Percentiles rank a stretch among this genome's conserved stretches.
These are phyloP conservation scores for Sus scrofa DNA, from an alignment of 2,113 vertebrate genomes.

Conservation along the genomic window DNA sequence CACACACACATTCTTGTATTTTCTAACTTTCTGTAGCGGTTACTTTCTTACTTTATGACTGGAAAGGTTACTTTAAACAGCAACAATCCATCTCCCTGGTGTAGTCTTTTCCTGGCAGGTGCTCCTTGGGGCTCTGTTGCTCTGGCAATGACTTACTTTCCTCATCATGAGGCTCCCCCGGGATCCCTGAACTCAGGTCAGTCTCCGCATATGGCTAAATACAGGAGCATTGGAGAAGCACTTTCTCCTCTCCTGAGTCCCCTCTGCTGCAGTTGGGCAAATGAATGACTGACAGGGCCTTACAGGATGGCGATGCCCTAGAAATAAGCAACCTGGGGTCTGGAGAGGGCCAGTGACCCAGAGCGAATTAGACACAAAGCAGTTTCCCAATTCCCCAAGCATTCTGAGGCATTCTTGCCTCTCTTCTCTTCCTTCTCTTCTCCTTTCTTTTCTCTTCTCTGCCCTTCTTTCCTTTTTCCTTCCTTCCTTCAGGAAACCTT, in stretches of 20 bases:
- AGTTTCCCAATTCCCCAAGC: not conserved
- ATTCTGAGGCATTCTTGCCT: too few species aligned
- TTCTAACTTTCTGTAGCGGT: not conserved
- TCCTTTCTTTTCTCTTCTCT: too few species aligned
- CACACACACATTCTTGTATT: not conserved
- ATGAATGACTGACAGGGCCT: not conserved
- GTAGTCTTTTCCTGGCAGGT: not conserved
- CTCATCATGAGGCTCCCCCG: not conserved
- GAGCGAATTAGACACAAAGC: not conserved
- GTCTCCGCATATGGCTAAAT: not conserved
- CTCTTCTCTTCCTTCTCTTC: not conserved
- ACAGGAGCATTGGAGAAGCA: not conserved
- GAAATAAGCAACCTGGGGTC: not conserved
- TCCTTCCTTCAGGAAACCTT: not conserved
- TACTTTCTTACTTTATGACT: conserved; percentile 10
- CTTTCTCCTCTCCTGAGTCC: not conserved
- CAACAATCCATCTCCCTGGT: not conserved
- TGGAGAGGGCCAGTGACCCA: not conserved
- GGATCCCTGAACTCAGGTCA: not conserved
- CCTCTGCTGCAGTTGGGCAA: not conserved
- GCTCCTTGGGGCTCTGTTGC: not conserved
- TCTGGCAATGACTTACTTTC: not conserved
- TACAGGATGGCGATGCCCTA: not conserved
- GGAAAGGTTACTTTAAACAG: not conserved
- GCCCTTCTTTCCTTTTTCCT: not conserved